Conservation (phyloP, 2,797 vertebrate species). For the Hybognathus amarus region DNA sequence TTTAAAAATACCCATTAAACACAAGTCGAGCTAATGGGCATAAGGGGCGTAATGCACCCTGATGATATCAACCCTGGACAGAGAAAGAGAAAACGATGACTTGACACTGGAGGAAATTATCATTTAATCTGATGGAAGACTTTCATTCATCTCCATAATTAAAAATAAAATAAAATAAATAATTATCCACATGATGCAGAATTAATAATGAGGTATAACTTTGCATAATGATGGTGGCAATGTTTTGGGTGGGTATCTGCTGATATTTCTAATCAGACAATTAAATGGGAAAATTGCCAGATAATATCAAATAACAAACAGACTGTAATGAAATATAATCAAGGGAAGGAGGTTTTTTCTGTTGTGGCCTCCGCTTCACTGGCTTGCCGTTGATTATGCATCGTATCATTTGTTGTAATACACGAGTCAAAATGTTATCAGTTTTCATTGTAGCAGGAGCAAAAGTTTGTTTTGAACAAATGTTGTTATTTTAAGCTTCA, state of each 20-base stretch:
- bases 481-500: neutral
- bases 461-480: too few species aligned
- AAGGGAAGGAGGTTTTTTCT: constrained; percentile 24
- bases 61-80: constrained; percentile 69
- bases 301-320: constrained; percentile 75
- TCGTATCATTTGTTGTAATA: neutral
- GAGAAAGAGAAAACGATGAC: constrained; percentile 50
- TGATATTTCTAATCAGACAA: constrained; percentile 71
- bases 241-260: constrained; percentile 68
- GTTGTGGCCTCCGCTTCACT: neutral
- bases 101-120: constrained; percentile 62
- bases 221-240: constrained; percentile 65
- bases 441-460: neutral
- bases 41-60: constrained; percentile 61
- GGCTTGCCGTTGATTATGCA: constrained; percentile 30
- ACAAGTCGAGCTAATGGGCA: constrained; percentile 59
- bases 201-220: constrained; percentile 71
- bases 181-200: constrained; percentile 58
- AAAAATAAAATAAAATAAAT: constrained; percentile 45
- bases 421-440: neutral
- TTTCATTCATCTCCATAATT: constrained; percentile 69
- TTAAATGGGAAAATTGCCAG: constrained; percentile 72
- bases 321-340: constrained; percentile 70
- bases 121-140: constrained; percentile 66
- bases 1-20: constrained; percentile 57